These are phyloP conservation scores for Kradibia gibbosae DNA, from an alignment of 1,140 invertebrate genomes.

Conservation along the genomic window DNA sequence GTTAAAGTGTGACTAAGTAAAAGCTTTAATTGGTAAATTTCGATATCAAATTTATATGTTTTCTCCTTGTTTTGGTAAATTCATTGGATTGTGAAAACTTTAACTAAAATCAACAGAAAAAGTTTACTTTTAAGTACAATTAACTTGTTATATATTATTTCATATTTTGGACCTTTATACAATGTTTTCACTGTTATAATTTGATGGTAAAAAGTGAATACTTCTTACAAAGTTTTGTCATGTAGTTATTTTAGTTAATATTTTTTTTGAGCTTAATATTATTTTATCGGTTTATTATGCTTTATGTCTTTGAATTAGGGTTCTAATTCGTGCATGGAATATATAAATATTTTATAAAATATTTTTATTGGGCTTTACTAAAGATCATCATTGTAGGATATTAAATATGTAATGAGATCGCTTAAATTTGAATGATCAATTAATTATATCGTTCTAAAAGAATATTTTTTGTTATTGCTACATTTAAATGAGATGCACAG, in stretches of 20 bases:
- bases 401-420: too few species aligned
- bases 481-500: background rate
- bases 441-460: too few species aligned
- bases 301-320: too few species aligned
- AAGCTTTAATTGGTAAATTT: constrained; percentile 6
- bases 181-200: background rate
- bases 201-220: background rate
- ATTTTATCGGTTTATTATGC: too few species aligned
- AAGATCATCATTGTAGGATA: too few species aligned
- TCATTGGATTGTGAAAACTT: constrained; percentile 14
- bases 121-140: background rate
- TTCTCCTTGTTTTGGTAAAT: background rate
- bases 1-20: constrained; percentile 31
- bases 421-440: too few species aligned
- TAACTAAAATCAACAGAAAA: constrained; percentile 23
- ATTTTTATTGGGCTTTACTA: too few species aligned
- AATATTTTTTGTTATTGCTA: background rate
- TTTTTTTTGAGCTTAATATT: too few species aligned
- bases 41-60: constrained; percentile 30
- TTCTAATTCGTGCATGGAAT: too few species aligned
- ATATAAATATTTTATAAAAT: too few species aligned
- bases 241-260: background rate
- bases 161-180: background rate
- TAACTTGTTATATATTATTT: constrained; percentile 8
- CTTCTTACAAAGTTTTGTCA: background rate